Evolutionary conservation across 2,888 invertebrate species (phyloP).

Genomic region (Cynaeus angustus): DNA sequence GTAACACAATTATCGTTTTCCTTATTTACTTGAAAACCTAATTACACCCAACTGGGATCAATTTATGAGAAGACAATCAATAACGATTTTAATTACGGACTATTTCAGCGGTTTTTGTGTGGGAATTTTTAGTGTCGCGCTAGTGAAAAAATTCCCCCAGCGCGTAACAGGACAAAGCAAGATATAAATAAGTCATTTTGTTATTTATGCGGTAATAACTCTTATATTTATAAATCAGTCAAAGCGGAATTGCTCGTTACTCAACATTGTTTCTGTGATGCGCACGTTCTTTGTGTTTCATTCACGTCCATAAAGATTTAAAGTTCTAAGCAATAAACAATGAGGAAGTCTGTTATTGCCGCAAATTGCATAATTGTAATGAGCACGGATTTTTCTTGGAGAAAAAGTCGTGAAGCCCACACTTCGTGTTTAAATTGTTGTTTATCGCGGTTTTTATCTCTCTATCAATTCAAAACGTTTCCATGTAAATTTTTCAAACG

Average conservation of each 20-base stretch:
- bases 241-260: constrained; percentile 65
- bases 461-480: constrained; percentile 38
- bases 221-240: constrained; percentile 68
- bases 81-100: constrained; percentile 21
- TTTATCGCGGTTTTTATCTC: constrained; percentile 40
- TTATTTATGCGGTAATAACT: constrained; percentile 68
- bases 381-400: constrained; percentile 4
- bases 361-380: constrained; percentile 40
- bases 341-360: constrained; percentile 62
- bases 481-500: constrained; percentile 37
- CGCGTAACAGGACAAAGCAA: constrained; percentile 61
- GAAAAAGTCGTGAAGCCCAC: background rate
- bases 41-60: constrained; percentile 22
- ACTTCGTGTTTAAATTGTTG: constrained; percentile 8
- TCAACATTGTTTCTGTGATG: constrained; percentile 69
- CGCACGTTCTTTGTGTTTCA: constrained; percentile 59
- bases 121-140: background rate
- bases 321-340: constrained; percentile 60
- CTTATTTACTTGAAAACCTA: constrained; percentile 22
- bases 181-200: constrained; percentile 66
- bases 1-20: constrained; percentile 24
- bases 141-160: constrained; percentile 35
- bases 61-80: constrained; percentile 24
- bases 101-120: background rate
- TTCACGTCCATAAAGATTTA: constrained; percentile 59